Base-by-base conservation (phyloP, 2,113 vertebrate species). In the Ctenodactylus gundi region DNA sequence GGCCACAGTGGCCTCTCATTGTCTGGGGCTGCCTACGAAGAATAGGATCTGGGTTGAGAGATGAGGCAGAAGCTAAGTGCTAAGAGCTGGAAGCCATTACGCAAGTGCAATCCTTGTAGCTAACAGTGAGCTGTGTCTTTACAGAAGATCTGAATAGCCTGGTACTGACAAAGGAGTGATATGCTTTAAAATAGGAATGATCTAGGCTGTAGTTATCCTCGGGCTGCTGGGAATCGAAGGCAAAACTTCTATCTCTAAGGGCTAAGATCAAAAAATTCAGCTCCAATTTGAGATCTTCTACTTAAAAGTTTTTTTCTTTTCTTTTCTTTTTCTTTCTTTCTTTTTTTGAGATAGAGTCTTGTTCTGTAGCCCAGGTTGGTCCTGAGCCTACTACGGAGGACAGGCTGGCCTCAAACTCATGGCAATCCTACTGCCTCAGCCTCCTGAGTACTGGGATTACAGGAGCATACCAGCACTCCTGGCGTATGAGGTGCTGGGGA, bases 181-280 rank as follows among this genome's bases (percentile, higher is more conserved):
- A 65, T 27, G 18, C 57, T 36, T 73, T 17, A 51, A 60, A 67
- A 81, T 3, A 84, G 82, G 14, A 84, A 89, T 58, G 60, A 77
- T 36, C 34, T 1, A 21, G 17, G 2, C 1, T 64, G 15, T 46
- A 34, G n/a, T 90, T 64, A 58, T 46, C 10, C 15, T 49, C 31
- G 81, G 80, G n/a, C 27, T 68, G 62, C 65, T 80, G 31, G 53
- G 55, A 75, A 88, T 9, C 75, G 64, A 91, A 91, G 89, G 10
- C n/a, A 94, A 85, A 85, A 86, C 20, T 81, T 85, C 31, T 23
- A 25, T 64, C 44, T 90, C 18, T 51, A 57, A 72, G 49, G 80
- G 60, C 49, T 77, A 62, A 95, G 75, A 94, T 39, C n/a, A 3
- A 4, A 88, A 93, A 58, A 67, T n/a, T 85, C 65, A 67, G 25